Evolutionary conservation across 2,797 vertebrate species (phyloP), one percentile per base, ranked within the genome.

Genomic region (Paratrypauchen microcephalus): DNA sequence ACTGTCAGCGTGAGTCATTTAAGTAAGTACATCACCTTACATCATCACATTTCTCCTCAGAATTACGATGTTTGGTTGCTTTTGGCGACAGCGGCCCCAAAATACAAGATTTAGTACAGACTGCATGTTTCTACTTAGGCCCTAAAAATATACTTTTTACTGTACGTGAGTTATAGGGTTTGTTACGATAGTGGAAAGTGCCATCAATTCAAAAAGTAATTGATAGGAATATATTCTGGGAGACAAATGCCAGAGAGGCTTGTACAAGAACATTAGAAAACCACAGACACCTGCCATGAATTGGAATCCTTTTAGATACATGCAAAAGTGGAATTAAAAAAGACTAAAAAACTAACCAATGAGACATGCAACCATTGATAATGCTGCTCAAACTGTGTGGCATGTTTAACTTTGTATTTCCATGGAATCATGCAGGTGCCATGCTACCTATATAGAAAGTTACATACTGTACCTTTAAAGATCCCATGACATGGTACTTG

Each of bases 161-260:
- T 64, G 50, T 67, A 67, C 15, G 41, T 84, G 70, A 83, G 77
- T 80, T 80, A 82, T 79, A 62, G 60, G 7, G 55, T 15, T 75
- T 66, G 73, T 81, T 67, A 78, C 66, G 69, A 72, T 59, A 26
- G 19, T 73, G 66, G 73, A 78, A 86, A 81, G 41, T 19, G 65
- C 21, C 65, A 78, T 87, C 85, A 86, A 88, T 89, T 72, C 71
- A 45, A 21, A 57, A 0, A 1, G 66, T 81, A 78, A 86, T 78
- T 73, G 39, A 68, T n/a, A n/a, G n/a, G n/a, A n/a, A n/a, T n/a
- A 54, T 68, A 24, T 26, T 26, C 21, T 26, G n/a, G 50, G 64
- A 70, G 66, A 72, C 36, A 11, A 21, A 61, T n/a, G n/a, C n/a
- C n/a, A n/a, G n/a, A n/a, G n/a, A n/a, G n/a, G n/a, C n/a, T n/a